Conservation (phyloP, 2,888 invertebrate genomes). For the Brachylomia viminalis region DNA sequence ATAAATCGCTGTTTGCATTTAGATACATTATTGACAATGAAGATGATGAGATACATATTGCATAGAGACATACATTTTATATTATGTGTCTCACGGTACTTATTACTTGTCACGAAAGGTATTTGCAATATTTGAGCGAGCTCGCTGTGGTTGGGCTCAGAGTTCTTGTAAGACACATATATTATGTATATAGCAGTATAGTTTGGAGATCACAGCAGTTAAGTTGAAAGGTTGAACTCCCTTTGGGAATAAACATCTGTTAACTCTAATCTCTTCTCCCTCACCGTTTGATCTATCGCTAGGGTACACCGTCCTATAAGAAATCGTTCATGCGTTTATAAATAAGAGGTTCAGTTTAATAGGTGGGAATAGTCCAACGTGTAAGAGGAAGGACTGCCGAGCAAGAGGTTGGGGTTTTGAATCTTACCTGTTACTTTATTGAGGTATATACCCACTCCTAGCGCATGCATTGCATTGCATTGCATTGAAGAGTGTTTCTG, state of each 20-base stretch:
- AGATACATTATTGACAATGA: neutral
- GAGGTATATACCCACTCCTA: neutral
- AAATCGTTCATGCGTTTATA: constrained; percentile 46
- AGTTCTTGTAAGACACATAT: constrained; percentile 12
- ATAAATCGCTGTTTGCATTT: neutral
- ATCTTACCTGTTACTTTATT: neutral
- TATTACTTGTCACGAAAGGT: no score
- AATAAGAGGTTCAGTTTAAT: constrained; percentile 25
- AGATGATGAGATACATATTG: neutral
- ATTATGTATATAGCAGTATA: constrained; percentile 29
- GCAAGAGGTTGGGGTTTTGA: constrained; percentile 1
- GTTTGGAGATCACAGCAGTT: constrained; percentile 44
- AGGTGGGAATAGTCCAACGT: neutral
- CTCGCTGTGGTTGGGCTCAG: neutral
- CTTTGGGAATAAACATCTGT: constrained; percentile 56
- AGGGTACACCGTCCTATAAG: constrained; percentile 41
- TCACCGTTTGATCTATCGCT: constrained; percentile 54
- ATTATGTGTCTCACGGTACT: neutral
- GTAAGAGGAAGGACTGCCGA: neutral
- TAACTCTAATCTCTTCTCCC: constrained; percentile 51
- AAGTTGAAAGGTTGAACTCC: constrained; percentile 42
- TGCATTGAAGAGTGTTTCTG: neutral
- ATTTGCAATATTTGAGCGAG: neutral
- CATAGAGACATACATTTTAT: constrained; percentile 6
- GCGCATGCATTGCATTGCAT: no score